Evolutionary conservation across 1,140 invertebrate genomes (phyloP), one percentile per base, ranked within the genome.

Genomic region (Zaprionus taronus): DNA sequence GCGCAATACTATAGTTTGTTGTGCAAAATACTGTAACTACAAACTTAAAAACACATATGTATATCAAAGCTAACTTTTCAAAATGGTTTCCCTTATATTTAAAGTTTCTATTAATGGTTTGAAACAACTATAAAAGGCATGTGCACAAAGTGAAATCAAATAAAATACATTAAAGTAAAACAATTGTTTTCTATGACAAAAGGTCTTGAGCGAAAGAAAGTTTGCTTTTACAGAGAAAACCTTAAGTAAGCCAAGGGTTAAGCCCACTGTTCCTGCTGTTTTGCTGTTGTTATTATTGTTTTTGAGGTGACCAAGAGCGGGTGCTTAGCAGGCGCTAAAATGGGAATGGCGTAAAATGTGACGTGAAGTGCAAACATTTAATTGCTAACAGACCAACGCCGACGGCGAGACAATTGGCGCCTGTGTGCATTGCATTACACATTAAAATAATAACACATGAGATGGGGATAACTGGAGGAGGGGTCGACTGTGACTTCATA

Each of bases 311-410:
- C 28, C 51, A 31, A 58, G 31, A 36, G 28, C 47, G 51, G 26
- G 36, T 44, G 26, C 26, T 38, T 38, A 44, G 58, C 22, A 22
- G 57, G 9, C 22, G 51, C 36, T 31, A 85, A 51, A 51, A 83
- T 80, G 80, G 60, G 64, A 87, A 87, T 80, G 64, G 64, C 72
- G 61, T 51, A 79, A 76, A 79, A 74, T 81, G 77, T 70, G 70
- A 63, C 69, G 56, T 90, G 65, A 90, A 84, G 85, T 89, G 85
- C 89, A 84, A 76, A 84, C 69, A 90, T 89, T 89, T 89, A 89
- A 89, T 89, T 89, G 85, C 84, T 89, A 84, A 81, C 69, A 81
- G 20, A 20, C 47, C 20, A 87, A 85, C 62, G 79, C 61, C 67
- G 80, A 78, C 64, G 57, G 51, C 77, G 49, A 64, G 58, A 64